Percentiles rank a stretch among this genome's conserved stretches.
These are phyloP conservation scores for Sarcophaga subvicina DNA, from an alignment of 2,888 invertebrate genomes.

Conservation along the genomic window DNA sequence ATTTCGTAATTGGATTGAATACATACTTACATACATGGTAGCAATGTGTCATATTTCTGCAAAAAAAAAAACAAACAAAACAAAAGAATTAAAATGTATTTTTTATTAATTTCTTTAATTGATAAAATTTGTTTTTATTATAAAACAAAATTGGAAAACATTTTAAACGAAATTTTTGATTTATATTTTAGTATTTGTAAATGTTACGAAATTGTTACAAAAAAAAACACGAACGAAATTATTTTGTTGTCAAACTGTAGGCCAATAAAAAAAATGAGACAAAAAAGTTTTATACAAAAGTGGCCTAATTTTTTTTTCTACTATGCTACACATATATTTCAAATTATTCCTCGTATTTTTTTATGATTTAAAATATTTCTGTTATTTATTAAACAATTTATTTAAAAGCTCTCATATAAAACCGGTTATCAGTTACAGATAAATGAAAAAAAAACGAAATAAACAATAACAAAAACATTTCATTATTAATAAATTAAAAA, in stretches of 20 bases:
- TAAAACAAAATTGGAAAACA: not conserved
- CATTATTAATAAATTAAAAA: slow-evolving; percentile 63
- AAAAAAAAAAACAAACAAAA: not conserved
- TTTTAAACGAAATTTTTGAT: not conserved
- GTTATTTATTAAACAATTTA: slow-evolving; percentile 62
- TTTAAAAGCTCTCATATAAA: slow-evolving; percentile 59
- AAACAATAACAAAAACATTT: slow-evolving; percentile 26
- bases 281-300: not conserved
- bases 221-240: not conserved
- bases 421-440: slow-evolving; percentile 32
- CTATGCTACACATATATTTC: not conserved
- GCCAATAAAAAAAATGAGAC: not conserved
- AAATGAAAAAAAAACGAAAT: slow-evolving; percentile 11
- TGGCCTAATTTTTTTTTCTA: not conserved
- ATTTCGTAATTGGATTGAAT: no score
- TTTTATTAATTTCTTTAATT: not conserved
- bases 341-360: not conserved
- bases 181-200: not conserved
- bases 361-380: slow-evolving; percentile 41
- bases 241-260: not conserved
- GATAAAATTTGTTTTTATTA: not conserved
- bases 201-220: not conserved
- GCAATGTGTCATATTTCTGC: not conserved
- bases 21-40: no score
- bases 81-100: not conserved